Percentiles rank a stretch among this genome's conserved stretches.
phyloP scores from a whole-genome alignment of 2,888 invertebrate genomes.

The Fragum fragum region DNA sequence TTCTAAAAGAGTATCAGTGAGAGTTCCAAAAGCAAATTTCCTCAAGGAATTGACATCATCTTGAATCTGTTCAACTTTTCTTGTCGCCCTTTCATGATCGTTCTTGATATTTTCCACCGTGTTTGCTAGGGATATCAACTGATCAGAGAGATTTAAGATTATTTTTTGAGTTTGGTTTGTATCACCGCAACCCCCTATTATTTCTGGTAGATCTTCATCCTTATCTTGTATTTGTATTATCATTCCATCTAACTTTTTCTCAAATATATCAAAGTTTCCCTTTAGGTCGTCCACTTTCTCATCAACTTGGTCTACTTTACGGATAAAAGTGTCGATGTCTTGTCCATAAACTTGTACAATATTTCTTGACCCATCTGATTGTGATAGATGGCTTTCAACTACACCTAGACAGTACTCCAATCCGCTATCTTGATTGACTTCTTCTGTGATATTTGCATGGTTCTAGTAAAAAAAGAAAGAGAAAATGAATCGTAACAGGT shows the following conservation, averaged over 20 bases:
- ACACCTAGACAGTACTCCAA: neutral
- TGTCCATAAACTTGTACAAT: neutral
- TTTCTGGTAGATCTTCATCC: neutral
- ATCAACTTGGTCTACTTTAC: neutral
- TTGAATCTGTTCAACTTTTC: neutral
- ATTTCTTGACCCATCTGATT: neutral
- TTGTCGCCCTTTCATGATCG: neutral
- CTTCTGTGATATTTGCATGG: neutral
- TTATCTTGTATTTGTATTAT: neutral
- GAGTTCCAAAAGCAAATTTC: neutral
- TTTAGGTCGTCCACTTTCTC: neutral
- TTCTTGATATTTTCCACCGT: neutral
- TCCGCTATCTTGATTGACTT: neutral
- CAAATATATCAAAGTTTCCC: neutral
- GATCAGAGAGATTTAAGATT: neutral
- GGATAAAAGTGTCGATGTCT: neutral
- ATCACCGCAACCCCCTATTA: neutral
- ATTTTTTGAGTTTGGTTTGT: neutral
- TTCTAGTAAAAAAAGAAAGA: no score
- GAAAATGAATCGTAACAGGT: no score
- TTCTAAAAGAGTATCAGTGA: neutral
- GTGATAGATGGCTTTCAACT: neutral
- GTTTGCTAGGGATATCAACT: neutral
- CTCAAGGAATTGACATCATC: neutral
- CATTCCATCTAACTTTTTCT: constrained; percentile 2